These are phyloP conservation scores for Anniella stebbinsi DNA, from an alignment of 2,797 vertebrate species.

Conservation along the genomic window DNA sequence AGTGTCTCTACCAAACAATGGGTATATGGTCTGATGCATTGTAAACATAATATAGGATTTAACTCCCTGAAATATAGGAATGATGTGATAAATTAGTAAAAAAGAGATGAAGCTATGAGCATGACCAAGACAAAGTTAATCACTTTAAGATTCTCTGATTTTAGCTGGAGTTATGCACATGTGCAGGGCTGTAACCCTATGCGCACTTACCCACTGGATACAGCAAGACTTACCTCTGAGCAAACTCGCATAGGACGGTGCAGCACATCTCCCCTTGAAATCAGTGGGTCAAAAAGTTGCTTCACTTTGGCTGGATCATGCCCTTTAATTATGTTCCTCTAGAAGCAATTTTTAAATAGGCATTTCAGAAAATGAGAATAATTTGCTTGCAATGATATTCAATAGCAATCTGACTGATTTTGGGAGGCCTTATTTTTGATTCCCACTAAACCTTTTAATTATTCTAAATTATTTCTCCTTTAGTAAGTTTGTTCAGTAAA, in stretches of 20 bases:
- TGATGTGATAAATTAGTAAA: constrained; percentile 50
- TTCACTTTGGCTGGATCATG: background rate
- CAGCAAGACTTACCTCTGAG: background rate
- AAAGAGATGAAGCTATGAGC: background rate
- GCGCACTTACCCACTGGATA: background rate
- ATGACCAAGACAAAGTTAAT: constrained; percentile 54
- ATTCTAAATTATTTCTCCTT: constrained; percentile 83
- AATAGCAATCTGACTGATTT: constrained; percentile 70
- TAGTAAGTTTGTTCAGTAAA: constrained; percentile 83
- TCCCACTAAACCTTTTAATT: constrained; percentile 78
- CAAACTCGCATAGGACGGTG: background rate
- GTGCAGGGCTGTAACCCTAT: background rate
- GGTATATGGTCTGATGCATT: constrained; percentile 56
- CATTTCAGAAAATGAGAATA: constrained; percentile 54
- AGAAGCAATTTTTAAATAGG: constrained; percentile 64
- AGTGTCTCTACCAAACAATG: constrained; percentile 31
- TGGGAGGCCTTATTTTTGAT: constrained; percentile 73
- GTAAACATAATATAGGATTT: constrained; percentile 58
- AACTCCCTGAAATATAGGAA: constrained; percentile 49
- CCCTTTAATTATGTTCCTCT: constrained; percentile 55
- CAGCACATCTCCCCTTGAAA: background rate
- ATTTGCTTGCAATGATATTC: constrained; percentile 69
- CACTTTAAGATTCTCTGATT: background rate
- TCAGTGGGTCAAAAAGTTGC: background rate
- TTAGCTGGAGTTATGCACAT: background rate